Base-by-base conservation (phyloP, 2,113 vertebrate species). In the Syrmaticus mikado region DNA sequence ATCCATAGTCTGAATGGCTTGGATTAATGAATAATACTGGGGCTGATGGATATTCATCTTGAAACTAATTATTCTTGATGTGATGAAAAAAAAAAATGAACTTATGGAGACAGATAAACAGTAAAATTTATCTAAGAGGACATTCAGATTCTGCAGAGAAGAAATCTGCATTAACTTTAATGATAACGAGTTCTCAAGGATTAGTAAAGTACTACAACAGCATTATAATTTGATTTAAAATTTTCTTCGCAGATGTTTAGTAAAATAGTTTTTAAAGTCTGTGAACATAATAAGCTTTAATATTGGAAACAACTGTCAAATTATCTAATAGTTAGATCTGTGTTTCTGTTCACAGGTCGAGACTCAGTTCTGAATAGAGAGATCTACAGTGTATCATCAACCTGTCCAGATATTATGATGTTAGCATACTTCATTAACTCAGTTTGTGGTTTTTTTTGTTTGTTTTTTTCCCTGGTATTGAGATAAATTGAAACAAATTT, bases 21-120 rank as follows among this genome's bases (percentile, higher is more conserved):
- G 24, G 8, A 66, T 72, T 50, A 88, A 12, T 66, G 50, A 92
- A 80, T 78, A 87, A 74, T 45, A 74, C 6, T 45, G 32, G 8
- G 5, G 6, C n/a, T 77, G 73, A 45, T 89, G 82, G 86, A 80
- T 70, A 5, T 53, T 87, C 68, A 13, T 73, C 55, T 91, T 93
- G 67, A 91, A 87, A 83, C 16, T 13, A 67, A 7, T 77, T 87
- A 58, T 66, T 80, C 34, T 91, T 87, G 5, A 8, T 68, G 6
- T 65, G 19, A 66, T 46, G 2, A 52, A 58, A 65, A 79, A 52
- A 32, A 32, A 68, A 57, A 11, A 52, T 46, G 13, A 32, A 7
- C 65, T 57, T 73, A n/a, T 61, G 22, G 14, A 73, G 21, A 46
- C 17, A 43, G 5, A 3, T 78, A 67, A 30, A 87, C 90, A 70